Evolutionary conservation across 2,797 vertebrate genomes (phyloP), one percentile per base, ranked within the genome.

Genomic region (Rhabdophis nuchalis): DNA sequence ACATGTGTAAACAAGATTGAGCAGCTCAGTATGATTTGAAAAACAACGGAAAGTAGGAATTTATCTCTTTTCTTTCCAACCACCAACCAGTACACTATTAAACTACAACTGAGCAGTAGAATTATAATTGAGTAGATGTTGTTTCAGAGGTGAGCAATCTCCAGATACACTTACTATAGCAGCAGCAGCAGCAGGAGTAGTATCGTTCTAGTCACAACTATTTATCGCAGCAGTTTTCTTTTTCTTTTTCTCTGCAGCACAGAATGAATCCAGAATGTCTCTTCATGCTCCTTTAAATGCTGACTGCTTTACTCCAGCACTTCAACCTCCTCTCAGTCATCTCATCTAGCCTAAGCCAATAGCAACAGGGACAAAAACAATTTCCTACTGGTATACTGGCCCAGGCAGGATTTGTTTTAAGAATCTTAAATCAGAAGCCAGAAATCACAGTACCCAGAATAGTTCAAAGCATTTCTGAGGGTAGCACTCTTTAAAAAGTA

Each of bases 371-470:
- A 82, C 20, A 82, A 82, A 64, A 46, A 25, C 36, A 23, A 82
- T 82, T 25, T 82, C 72, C 72, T 82, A 82, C 72, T 82, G 72
- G 36, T 46, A 46, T 82, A 25, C 36, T 41, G 36, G 36, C 72
- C 72, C 72, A 82, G 36, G 72, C 36, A 82, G 9, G 36, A 95
- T 87, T 94, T 95, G 6, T 95, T 41, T 61, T n/a, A 82, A 46
- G 72, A 82, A 82, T 25, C 36, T 82, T 82, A 82, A 20, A 29
- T 72, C n/a, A 36, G 32, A 72, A 72, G 32, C 16, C 68, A 72
- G 32, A 36, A 72, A 82, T 82, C 72, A 82, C 20, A 46, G 32
- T 77, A 77, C 18, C 41, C 32, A 41, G 72, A 82, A 82, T 9
- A 12, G 1, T 82, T 23, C 20, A 82, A 46, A 82, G 23, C 41